These are phyloP conservation scores for Cheilosia grossa DNA, from an alignment of 2,888 invertebrate genomes.

Conservation along the genomic window DNA sequence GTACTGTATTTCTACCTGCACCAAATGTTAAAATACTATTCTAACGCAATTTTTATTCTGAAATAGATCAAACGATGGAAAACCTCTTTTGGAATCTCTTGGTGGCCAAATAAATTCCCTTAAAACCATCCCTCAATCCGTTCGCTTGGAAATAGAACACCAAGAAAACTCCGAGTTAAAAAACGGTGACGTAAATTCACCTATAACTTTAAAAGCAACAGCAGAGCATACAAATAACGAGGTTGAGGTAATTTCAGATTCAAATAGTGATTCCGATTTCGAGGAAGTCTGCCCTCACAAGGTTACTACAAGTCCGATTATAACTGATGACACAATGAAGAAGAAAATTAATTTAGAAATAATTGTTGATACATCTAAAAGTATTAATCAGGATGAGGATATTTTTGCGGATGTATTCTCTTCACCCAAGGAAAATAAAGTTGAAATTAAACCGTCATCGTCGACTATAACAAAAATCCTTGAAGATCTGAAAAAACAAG, in stretches of 20 bases:
- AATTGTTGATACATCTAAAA: slow-evolving; percentile 84
- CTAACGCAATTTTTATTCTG: background rate
- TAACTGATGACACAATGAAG: background rate
- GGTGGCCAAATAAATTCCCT: background rate
- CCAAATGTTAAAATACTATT: too few relatives aligned
- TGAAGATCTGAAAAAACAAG: slow-evolving; percentile 78
- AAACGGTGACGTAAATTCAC: background rate
- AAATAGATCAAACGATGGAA: background rate
- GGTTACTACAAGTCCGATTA: slow-evolving; percentile 20
- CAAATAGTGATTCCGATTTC: slow-evolving; percentile 79
- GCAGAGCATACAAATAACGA: slow-evolving; percentile 65
- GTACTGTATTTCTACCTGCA: too few relatives aligned
- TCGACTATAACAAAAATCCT: slow-evolving; percentile 76
- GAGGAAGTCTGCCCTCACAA: slow-evolving; percentile 76
- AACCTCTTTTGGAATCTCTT: background rate
- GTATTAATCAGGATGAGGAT: slow-evolving; percentile 84
- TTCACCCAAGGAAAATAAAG: slow-evolving; percentile 65
- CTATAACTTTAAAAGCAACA: background rate
- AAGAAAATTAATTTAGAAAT: slow-evolving; percentile 79
- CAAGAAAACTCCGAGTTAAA: too few relatives aligned
- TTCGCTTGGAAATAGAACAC: background rate
- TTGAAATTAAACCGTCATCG: slow-evolving; percentile 11
- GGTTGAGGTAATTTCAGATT: slow-evolving; percentile 62
- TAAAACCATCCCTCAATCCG: background rate
- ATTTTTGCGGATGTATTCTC: slow-evolving; percentile 89